Evolutionary conservation across 2,113 vertebrate genomes (phyloP), one percentile per base, ranked within the genome.

Genomic region (Electrona antarctica): DNA sequence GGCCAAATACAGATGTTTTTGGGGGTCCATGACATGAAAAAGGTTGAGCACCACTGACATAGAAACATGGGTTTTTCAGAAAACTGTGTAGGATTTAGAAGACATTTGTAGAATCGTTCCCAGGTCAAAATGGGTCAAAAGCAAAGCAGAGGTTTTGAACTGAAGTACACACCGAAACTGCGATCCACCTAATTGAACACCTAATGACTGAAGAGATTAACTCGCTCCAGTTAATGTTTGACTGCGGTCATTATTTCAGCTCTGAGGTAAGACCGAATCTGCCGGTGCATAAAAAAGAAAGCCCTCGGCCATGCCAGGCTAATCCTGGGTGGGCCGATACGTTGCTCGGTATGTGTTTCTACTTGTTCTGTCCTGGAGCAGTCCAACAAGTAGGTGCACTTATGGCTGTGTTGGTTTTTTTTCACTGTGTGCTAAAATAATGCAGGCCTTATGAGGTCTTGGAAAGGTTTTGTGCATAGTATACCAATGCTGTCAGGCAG

Each of bases 311-410:
- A 21, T 67, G 14, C 12, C 4, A 5, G 49, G 28, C 21, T 21
- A 21, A 62, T 29, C 56, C 55, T 69, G 76, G 63, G 78, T 67
- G 48, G 65, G 64, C 77, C 45, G 68, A 48, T 7, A 48, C 1
- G 71, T 78, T 84, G 72, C 7, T 14, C 76, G 84, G 83, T 76
- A 55, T 72, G 71, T 81, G 78, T 86, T 79, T 83, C 76, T 29
- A 68, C 72, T 82, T 80, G 71, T 48, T 50, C 51, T 67, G 8
- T 29, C 14, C 66, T 14, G 21, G 64, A 73, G 74, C 64, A 57
- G 71, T 71, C 69, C 47, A 57, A 21, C n/a, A 72, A 77, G 71
- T 72, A 57, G 29, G 29, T 60, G 74, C 69, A 62, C 52, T 45
- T 60, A 65, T 14, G 73, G 64, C 46, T 50, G 65, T 4, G 48